phyloP scores from a whole-genome alignment of 2,797 vertebrate genomes.

The Alauda arvensis region DNA sequence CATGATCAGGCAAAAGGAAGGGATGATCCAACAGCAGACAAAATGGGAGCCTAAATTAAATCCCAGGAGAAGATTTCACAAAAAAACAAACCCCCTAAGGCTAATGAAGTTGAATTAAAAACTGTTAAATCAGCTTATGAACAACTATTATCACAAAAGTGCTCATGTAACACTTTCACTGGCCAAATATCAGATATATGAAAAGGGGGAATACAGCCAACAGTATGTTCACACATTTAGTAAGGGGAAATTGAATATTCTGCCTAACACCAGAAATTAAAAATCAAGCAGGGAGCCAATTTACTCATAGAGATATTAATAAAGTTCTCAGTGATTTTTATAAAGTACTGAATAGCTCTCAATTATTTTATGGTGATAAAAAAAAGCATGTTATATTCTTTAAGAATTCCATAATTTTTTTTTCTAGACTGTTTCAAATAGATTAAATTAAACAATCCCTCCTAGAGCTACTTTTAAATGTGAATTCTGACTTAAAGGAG shows the following conservation, averaged over 20 bases:
- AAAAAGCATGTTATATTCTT: not conserved
- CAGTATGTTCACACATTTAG: conserved; percentile 29
- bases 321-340: conserved; percentile 41
- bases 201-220: conserved; percentile 41
- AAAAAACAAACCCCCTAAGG: conserved; percentile 47
- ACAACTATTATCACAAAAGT: conserved; percentile 42
- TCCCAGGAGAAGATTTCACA: conserved; percentile 1
- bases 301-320: conserved; percentile 51
- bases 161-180: conserved; percentile 46
- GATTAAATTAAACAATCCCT: conserved; percentile 32
- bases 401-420: not conserved
- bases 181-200: conserved; percentile 43
- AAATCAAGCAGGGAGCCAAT: conserved; percentile 53
- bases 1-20: not conserved
- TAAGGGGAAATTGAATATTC: conserved; percentile 44
- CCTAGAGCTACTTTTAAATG: conserved; percentile 4
- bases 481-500: conserved; percentile 22
- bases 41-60: conserved; percentile 53
- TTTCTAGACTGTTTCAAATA: conserved; percentile 13
- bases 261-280: conserved; percentile 60
- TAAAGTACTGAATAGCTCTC: conserved; percentile 26
- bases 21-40: conserved; percentile 20
- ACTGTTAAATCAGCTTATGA: conserved; percentile 58
- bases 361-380: conserved; percentile 32
- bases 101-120: conserved; percentile 68